Evolutionary conservation across 2,797 vertebrate genomes (phyloP).

Genomic region (Astyanax mexicanus): DNA sequence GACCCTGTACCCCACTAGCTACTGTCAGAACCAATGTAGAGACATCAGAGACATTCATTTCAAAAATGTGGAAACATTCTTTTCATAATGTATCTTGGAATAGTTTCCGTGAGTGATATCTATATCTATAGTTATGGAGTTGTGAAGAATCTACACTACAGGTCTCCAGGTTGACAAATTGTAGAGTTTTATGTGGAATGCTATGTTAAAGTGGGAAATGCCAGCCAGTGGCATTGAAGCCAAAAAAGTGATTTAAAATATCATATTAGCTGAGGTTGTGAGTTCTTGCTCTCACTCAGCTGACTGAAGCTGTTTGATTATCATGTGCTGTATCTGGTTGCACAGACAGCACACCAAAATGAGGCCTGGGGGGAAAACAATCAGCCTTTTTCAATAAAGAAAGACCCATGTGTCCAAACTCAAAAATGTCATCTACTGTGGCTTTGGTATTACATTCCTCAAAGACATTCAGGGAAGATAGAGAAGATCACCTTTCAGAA

Average conservation of each 20-base stretch:
- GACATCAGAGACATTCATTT: not conserved
- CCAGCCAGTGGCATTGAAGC: not conserved
- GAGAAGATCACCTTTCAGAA: conserved; percentile 16
- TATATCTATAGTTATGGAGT: not conserved
- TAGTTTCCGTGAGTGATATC: not conserved
- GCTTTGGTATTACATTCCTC: conserved; percentile 28
- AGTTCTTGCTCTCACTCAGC: not conserved
- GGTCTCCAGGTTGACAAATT: not conserved
- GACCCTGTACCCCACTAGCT: too few relatives aligned
- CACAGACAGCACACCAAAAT: not conserved
- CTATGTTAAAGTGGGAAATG: not conserved
- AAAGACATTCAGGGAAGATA: conserved; percentile 23
- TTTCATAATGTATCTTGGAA: not conserved
- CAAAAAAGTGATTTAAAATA: conserved; percentile 32
- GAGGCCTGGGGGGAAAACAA: not conserved
- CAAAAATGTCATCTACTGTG: conserved; percentile 18
- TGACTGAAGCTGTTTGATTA: conserved; percentile 33
- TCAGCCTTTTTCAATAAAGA: conserved; percentile 28
- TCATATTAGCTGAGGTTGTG: conserved; percentile 29
- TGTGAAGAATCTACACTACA: not conserved
- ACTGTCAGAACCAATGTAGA: too few relatives aligned
- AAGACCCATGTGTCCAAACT: conserved; percentile 18
- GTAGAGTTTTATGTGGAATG: not conserved
- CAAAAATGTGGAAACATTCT: too few relatives aligned
- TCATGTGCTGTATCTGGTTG: conserved; percentile 12